These are phyloP conservation scores for Spea multiplicata DNA, from an alignment of 2,113 vertebrate genomes.

Conservation along the genomic window DNA sequence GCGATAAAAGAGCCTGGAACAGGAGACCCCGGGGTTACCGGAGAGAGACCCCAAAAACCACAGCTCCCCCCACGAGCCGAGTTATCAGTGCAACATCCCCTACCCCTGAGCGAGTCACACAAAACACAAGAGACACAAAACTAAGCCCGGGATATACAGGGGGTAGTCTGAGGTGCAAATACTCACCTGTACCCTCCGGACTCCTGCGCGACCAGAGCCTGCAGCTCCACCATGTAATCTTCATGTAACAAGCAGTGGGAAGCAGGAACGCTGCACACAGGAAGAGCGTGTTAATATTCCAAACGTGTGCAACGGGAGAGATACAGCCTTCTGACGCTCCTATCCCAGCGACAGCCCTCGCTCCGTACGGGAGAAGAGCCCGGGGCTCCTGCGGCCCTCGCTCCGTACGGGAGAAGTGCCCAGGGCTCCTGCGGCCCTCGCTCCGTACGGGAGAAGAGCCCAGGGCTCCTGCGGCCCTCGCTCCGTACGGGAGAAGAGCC, in stretches of 20 bases:
- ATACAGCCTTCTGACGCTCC: background rate
- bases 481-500: no score
- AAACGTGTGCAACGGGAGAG: background rate
- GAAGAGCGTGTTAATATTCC: background rate
- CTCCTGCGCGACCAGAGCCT: conserved; percentile 67
- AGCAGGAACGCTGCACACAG: conserved; percentile 67
- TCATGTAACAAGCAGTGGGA: conserved; percentile 88
- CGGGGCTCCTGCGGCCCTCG: no score
- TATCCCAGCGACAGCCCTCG: no score
- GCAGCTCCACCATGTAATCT: conserved; percentile 78
- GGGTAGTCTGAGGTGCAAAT: no score
- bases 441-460: no score
- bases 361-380: no score
- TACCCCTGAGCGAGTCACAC: background rate
- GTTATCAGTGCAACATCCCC: no score
- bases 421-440: no score
- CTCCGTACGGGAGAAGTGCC: no score
- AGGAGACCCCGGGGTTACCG: conserved; percentile 27
- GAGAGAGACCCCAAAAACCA: background rate
- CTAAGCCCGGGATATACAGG: background rate
- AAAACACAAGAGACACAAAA: no score
- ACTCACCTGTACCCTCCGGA: conserved; percentile 66
- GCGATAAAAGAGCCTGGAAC: conserved; percentile 81
- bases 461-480: no score
- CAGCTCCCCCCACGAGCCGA: background rate